phyloP scores from a whole-genome alignment of 2,888 invertebrate species.

The Zygothrica quintamaculata region DNA sequence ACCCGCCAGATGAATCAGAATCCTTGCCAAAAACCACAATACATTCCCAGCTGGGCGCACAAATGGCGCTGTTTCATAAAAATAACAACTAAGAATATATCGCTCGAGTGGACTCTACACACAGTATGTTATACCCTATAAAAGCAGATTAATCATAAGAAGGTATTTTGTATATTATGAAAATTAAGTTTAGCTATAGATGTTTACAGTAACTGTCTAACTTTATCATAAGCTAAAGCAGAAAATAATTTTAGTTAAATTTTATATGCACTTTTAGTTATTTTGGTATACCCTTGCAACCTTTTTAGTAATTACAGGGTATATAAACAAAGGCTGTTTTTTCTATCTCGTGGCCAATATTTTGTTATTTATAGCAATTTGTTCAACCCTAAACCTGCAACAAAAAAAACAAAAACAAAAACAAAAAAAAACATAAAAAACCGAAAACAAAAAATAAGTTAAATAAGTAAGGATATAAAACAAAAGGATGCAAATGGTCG shows the following conservation, averaged over 20 bases:
- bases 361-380: slow-evolving; percentile 71
- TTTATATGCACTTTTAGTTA: too few relatives aligned
- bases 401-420: slow-evolving; percentile 6
- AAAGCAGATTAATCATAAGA: too few relatives aligned
- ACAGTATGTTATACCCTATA: slow-evolving; percentile 18
- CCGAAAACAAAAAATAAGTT: too few relatives aligned
- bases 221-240: too few relatives aligned
- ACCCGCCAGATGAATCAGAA: slow-evolving; percentile 24
- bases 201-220: too few relatives aligned
- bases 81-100: slow-evolving; percentile 27
- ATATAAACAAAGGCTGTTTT: slow-evolving; percentile 13
- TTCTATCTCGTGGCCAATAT: slow-evolving; percentile 35
- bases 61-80: slow-evolving; percentile 30
- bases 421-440: slow-evolving; percentile 18
- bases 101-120: not conserved
- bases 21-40: slow-evolving; percentile 30
- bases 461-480: slow-evolving; percentile 10
- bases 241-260: too few relatives aligned
- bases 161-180: too few relatives aligned
- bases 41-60: slow-evolving; percentile 37
- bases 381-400: slow-evolving; percentile 37
- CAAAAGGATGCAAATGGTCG: slow-evolving; percentile 45
- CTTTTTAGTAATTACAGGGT: slow-evolving; percentile 6
- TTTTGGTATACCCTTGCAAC: not conserved
- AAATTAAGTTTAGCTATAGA: too few relatives aligned